Evolutionary conservation across 2,888 invertebrate genomes (phyloP).

Genomic region (Oeneis ivallda): DNA sequence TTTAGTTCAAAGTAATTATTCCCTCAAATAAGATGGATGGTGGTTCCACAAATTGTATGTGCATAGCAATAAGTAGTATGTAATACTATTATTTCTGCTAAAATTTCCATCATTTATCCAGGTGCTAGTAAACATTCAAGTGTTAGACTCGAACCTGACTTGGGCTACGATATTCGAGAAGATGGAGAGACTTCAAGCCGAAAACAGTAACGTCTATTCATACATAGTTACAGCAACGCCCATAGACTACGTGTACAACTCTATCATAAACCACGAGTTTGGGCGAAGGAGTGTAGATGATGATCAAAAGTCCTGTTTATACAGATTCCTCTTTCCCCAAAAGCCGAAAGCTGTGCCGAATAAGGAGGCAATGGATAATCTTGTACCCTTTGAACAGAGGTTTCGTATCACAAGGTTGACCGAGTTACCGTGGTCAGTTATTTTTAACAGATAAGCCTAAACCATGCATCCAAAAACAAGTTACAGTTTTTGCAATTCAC

Average conservation of each 20-base stretch:
- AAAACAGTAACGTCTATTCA: constrained; percentile 58
- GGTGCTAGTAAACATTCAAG: constrained; percentile 69
- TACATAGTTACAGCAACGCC: constrained; percentile 64
- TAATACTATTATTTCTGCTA: background rate
- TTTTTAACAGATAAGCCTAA: constrained; percentile 58
- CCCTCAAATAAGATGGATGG: too few species aligned
- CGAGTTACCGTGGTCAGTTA: constrained; percentile 71
- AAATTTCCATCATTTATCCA: constrained; percentile 37
- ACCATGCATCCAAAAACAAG: background rate
- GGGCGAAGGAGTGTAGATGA: constrained; percentile 41
- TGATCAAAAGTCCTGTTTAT: constrained; percentile 44
- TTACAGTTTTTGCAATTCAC: too few species aligned
- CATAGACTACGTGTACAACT: constrained; percentile 67
- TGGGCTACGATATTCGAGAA: constrained; percentile 57
- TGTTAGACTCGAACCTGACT: constrained; percentile 54
- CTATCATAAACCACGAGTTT: constrained; percentile 49
- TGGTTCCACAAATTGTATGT: too few species aligned
- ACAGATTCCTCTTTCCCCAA: constrained; percentile 41
- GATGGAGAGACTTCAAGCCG: constrained; percentile 58
- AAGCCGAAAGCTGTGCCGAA: constrained; percentile 47
- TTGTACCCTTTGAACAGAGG: constrained; percentile 53
- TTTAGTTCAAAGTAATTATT: too few species aligned
- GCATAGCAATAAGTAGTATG: background rate
- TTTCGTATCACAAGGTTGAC: constrained; percentile 60
- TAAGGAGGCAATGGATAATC: constrained; percentile 37